Evolutionary conservation across 2,888 invertebrate species (phyloP).

Genomic region (Tinea trinotella): DNA sequence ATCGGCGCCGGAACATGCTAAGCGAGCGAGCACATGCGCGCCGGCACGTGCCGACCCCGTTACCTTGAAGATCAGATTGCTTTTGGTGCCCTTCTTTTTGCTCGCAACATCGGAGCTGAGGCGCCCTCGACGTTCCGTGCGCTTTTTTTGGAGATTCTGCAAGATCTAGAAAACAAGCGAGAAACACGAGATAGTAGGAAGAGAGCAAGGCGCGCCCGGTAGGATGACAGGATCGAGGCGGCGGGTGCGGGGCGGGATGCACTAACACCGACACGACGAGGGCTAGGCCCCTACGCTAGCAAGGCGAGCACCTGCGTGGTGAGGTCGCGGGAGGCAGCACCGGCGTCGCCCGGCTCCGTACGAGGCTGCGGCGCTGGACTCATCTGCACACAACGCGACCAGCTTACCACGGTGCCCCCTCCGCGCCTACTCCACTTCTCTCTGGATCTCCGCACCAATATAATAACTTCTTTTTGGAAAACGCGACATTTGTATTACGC

Average conservation of each 20-base stretch:
- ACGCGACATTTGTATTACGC: not conserved
- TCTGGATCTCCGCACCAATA: slow-evolving; percentile 55
- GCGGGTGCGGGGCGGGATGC: slow-evolving; percentile 41
- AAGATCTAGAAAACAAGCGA: slow-evolving; percentile 97
- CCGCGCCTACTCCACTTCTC: slow-evolving; percentile 62
- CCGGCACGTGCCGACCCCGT: slow-evolving; percentile 77
- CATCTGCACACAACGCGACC: slow-evolving; percentile 70
- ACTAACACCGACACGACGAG: slow-evolving; percentile 62
- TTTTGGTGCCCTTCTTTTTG: slow-evolving; percentile 96
- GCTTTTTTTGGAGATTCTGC: slow-evolving; percentile 99
- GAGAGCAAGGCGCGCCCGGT: slow-evolving; percentile 68
- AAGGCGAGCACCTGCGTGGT: slow-evolving; percentile 26
- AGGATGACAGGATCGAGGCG: slow-evolving; percentile 44
- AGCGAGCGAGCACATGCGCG: slow-evolving; percentile 72
- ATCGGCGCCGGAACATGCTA: slow-evolving; percentile 66
- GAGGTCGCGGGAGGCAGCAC: slow-evolving; percentile 46
- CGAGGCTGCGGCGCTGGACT: slow-evolving; percentile 66
- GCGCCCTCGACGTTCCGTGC: slow-evolving; percentile 97
- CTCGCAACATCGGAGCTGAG: slow-evolving; percentile 89
- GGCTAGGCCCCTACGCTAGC: slow-evolving; percentile 61
- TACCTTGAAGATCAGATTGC: slow-evolving; percentile 99
- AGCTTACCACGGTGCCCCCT: slow-evolving; percentile 32
- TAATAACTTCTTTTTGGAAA: not conserved
- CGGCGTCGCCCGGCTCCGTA: slow-evolving; percentile 56
- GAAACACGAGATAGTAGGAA: slow-evolving; percentile 89